Conservation (phyloP, 2,113 vertebrate genomes). For the Aramus guarauna region DNA sequence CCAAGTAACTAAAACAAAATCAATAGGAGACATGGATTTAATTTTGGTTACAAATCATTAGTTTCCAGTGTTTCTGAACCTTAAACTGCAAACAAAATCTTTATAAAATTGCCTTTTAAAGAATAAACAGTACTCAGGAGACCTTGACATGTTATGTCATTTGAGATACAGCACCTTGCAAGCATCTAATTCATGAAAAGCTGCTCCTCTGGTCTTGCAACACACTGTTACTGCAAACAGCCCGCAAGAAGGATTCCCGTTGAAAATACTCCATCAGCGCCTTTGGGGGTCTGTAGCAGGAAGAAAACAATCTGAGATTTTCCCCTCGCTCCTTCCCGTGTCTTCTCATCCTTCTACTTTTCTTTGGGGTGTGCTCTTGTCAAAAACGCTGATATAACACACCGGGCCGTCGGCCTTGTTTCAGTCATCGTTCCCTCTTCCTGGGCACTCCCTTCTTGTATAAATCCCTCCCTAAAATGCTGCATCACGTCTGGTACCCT, state of each 20-base stretch:
- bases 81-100: slow-evolving; percentile 46
- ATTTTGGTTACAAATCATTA: slow-evolving; percentile 73
- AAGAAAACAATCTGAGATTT: background rate
- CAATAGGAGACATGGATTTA: slow-evolving; percentile 66
- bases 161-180: background rate
- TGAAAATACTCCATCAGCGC: background rate
- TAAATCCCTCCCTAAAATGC: background rate
- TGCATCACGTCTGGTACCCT: background rate
- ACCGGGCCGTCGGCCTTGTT: background rate
- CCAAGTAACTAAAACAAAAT: slow-evolving; percentile 79
- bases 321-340: background rate
- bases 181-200: background rate
- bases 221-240: background rate
- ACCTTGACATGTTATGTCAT: background rate
- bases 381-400: background rate
- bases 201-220: background rate
- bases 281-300: background rate
- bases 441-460: background rate
- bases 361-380: background rate
- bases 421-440: background rate
- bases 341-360: background rate
- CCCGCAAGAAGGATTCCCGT: background rate
- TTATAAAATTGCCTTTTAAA: slow-evolving; percentile 43
- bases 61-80: slow-evolving; percentile 60
- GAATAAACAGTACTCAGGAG: slow-evolving; percentile 3